phyloP scores from a whole-genome alignment of 2,113 vertebrate species.

The Hiodon alosoides region DNA sequence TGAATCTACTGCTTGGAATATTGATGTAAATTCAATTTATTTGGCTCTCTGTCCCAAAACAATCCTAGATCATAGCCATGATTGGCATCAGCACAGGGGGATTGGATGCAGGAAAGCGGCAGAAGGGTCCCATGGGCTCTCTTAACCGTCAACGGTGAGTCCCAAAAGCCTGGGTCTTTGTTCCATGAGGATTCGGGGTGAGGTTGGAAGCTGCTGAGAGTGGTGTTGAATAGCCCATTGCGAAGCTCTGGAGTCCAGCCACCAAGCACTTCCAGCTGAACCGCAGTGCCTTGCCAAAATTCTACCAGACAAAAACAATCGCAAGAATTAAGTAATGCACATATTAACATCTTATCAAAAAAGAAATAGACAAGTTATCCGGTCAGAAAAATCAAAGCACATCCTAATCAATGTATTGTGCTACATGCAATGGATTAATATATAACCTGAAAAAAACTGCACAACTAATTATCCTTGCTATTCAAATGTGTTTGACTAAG shows the following conservation, averaged over 20 bases:
- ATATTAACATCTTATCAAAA: no score
- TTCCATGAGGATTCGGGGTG: slow-evolving; percentile 37
- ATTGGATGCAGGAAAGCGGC: not conserved
- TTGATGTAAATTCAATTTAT: no score
- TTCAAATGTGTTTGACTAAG: no score
- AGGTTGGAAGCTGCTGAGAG: slow-evolving; percentile 58
- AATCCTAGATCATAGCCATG: not conserved
- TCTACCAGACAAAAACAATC: slow-evolving; percentile 55
- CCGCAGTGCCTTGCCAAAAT: slow-evolving; percentile 70
- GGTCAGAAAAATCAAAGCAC: no score
- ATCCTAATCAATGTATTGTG: no score
- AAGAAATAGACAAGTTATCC: no score
- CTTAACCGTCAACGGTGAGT: not conserved
- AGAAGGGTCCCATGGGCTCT: not conserved
- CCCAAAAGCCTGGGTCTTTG: slow-evolving; percentile 22
- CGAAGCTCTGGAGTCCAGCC: slow-evolving; percentile 73
- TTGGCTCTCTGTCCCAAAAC: no score
- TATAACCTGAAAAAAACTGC: no score
- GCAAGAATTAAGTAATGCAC: not conserved
- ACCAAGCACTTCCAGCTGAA: slow-evolving; percentile 78
- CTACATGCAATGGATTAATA: no score
- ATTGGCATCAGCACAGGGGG: not conserved
- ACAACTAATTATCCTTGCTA: no score
- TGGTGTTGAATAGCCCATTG: slow-evolving; percentile 60
- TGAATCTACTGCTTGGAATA: no score